A percentile compares a stretch with the other conserved stretches of the same genome.
phyloP scores from a whole-genome alignment of 2,113 vertebrate species.

The Caretta caretta region DNA sequence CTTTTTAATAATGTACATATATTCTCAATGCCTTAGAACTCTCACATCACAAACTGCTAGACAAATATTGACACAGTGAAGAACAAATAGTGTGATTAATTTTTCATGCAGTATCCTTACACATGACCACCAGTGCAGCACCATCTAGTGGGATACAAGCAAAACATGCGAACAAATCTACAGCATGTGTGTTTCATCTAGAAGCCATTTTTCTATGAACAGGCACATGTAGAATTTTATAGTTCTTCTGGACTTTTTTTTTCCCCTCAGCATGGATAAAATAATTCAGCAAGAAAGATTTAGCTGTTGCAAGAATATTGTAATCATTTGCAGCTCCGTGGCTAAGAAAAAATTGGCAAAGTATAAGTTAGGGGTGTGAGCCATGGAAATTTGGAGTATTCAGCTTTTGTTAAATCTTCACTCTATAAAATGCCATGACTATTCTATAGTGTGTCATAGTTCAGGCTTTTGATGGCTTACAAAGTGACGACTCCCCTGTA shows the following conservation, averaged over 20 bases:
- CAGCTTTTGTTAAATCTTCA: too few species aligned
- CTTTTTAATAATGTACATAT: background rate
- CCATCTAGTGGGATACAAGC: slow-evolving; percentile 68
- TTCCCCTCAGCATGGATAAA: background rate
- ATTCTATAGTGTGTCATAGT: too few species aligned
- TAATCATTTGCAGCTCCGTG: background rate
- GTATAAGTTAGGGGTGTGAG: background rate
- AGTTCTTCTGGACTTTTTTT: background rate
- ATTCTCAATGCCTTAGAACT: background rate
- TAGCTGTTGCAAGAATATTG: background rate
- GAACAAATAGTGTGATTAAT: background rate
- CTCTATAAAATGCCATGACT: too few species aligned
- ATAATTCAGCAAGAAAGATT: background rate
- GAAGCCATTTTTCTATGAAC: fast-evolving
- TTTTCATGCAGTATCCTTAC: fast-evolving
- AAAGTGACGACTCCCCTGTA: too few species aligned
- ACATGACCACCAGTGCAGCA: slow-evolving; percentile 56
- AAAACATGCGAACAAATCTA: background rate
- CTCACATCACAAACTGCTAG: background rate
- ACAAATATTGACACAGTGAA: fast-evolving
- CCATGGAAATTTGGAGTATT: too few species aligned
- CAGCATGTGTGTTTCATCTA: background rate
- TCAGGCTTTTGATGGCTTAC: too few species aligned
- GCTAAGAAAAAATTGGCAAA: background rate
- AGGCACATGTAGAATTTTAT: background rate